phyloP scores from a whole-genome alignment of 2,797 vertebrate genomes.

The Chelidonichthys spinosus region DNA sequence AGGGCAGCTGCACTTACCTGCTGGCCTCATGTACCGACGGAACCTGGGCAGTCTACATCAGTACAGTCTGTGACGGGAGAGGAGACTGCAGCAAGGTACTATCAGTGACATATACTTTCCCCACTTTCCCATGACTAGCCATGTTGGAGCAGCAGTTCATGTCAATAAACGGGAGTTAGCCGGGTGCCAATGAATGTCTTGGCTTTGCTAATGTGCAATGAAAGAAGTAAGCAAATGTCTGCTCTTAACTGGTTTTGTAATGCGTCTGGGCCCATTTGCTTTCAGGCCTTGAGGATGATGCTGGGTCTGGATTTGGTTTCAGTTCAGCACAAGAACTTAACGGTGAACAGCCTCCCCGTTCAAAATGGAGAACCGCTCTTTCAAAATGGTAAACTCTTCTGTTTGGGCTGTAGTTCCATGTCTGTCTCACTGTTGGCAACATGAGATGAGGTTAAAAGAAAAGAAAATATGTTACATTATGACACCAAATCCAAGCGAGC shows the following conservation, averaged over 20 bases:
- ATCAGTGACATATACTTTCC: not conserved
- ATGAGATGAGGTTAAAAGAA: not conserved
- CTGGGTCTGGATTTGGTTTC: constrained; percentile 86
- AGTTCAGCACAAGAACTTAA: constrained; percentile 78
- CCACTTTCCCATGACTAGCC: too few species aligned
- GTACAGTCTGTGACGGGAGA: constrained; percentile 68
- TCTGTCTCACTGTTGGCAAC: not conserved
- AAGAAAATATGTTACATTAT: not conserved
- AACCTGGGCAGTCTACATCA: constrained; percentile 87
- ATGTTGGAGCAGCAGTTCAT: too few species aligned
- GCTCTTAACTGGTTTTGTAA: not conserved
- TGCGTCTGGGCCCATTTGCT: constrained; percentile 8
- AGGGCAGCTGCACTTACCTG: constrained; percentile 88
- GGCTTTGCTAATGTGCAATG: too few species aligned
- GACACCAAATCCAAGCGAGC: too few species aligned
- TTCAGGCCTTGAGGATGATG: constrained; percentile 85
- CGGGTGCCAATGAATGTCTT: not conserved
- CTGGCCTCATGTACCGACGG: constrained; percentile 86
- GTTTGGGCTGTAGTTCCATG: not conserved
- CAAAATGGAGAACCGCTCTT: constrained; percentile 80
- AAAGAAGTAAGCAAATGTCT: not conserved
- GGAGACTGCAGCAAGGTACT: constrained; percentile 83
- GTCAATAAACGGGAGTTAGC: too few species aligned
- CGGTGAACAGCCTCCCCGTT: constrained; percentile 81
- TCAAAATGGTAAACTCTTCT: constrained; percentile 81